These are phyloP conservation scores for Halesus radiatus DNA, from an alignment of 1,140 invertebrate genomes.

Conservation along the genomic window DNA sequence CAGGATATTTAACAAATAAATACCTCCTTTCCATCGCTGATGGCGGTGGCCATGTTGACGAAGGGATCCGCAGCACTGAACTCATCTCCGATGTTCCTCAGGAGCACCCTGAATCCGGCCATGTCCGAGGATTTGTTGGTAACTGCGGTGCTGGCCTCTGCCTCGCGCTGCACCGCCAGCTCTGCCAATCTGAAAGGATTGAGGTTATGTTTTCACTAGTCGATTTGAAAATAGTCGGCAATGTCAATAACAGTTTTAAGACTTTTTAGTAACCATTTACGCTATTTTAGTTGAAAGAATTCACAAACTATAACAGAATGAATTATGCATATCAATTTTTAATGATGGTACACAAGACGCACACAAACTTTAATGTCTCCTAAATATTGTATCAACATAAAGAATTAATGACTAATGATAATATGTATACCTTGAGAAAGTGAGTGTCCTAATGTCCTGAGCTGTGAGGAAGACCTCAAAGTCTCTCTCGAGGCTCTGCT, in stretches of 20 bases:
- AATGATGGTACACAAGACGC: no score
- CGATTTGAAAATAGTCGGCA: no score
- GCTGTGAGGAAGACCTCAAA: slow-evolving; percentile 84
- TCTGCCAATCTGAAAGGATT: slow-evolving; percentile 70
- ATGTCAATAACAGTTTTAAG: no score
- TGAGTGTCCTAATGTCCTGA: slow-evolving; percentile 80
- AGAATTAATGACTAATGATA: not conserved
- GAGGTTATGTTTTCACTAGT: not conserved
- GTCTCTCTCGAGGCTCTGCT: slow-evolving; percentile 87
- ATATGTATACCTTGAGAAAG: slow-evolving; percentile 67
- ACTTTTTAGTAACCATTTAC: no score
- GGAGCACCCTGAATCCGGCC: slow-evolving; percentile 67
- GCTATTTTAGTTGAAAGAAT: no score
- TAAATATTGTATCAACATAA: no score
- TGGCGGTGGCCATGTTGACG: slow-evolving; percentile 67
- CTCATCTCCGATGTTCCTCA: slow-evolving; percentile 73
- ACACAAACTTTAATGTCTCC: no score
- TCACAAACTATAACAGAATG: no score
- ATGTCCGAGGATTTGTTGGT: slow-evolving; percentile 59
- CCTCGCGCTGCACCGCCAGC: slow-evolving; percentile 71
- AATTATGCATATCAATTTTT: no score
- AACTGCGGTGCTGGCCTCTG: slow-evolving; percentile 64
- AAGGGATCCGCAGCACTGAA: slow-evolving; percentile 63
- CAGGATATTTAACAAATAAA: no score
- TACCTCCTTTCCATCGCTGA: slow-evolving; percentile 60